These are phyloP conservation scores for Gonioctena quinquepunctata DNA, from an alignment of 1,140 invertebrate species.

Conservation along the genomic window DNA sequence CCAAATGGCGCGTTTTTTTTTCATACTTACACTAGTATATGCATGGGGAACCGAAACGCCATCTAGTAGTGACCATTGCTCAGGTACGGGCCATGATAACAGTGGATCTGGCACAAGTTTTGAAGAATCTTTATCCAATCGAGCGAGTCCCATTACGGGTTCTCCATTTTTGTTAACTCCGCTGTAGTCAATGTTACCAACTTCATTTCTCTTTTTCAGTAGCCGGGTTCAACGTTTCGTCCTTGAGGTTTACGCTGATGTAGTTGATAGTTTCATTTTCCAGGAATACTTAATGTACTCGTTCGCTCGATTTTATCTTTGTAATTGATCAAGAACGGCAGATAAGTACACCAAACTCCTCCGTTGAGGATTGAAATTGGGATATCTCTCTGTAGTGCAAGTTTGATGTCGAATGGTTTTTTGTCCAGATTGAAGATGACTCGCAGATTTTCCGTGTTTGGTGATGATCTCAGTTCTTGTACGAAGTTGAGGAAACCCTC, in stretches of 20 bases:
- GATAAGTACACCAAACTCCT: slow-evolving; percentile 34
- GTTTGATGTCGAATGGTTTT: slow-evolving; percentile 31
- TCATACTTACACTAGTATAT: slow-evolving; percentile 59
- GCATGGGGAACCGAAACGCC: slow-evolving; percentile 67
- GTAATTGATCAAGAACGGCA: slow-evolving; percentile 38
- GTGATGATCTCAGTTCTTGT: slow-evolving; percentile 30
- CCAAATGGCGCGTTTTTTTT: no score
- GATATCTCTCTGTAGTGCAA: slow-evolving; percentile 39
- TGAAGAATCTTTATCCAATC: slow-evolving; percentile 41
- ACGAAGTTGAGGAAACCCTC: slow-evolving; percentile 48
- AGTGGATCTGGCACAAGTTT: slow-evolving; percentile 45
- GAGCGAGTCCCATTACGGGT: slow-evolving; percentile 46
- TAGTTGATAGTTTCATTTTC: slow-evolving; percentile 38
- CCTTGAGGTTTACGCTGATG: slow-evolving; percentile 45
- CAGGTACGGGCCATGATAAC: slow-evolving; percentile 63
- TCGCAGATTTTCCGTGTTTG: slow-evolving; percentile 34
- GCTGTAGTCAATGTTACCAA: slow-evolving; percentile 51
- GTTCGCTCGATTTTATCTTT: slow-evolving; percentile 34
- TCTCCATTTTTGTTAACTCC: slow-evolving; percentile 34
- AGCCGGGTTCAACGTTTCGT: slow-evolving; percentile 46
- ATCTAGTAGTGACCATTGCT: slow-evolving; percentile 63
- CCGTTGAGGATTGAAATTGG: slow-evolving; percentile 39
- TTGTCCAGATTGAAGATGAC: slow-evolving; percentile 47
- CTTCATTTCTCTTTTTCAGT: slow-evolving; percentile 34
- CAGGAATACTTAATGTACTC: slow-evolving; percentile 3